phyloP scores from a whole-genome alignment of 2,113 vertebrate genomes.

The Nothoprocta perdicaria region DNA sequence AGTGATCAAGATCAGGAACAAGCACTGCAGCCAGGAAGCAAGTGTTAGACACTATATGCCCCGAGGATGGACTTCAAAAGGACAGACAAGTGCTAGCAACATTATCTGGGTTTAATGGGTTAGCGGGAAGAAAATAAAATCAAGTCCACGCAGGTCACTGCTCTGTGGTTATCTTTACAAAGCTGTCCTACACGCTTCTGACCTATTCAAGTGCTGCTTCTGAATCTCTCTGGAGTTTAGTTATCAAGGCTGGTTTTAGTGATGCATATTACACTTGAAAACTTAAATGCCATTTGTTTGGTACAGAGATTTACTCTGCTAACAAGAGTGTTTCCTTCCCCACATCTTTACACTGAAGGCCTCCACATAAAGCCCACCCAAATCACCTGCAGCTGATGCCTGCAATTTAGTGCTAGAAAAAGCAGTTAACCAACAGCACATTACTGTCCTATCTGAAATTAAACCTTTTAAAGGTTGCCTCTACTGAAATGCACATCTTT shows the following conservation, averaged over 20 bases:
- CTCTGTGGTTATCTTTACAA: neutral
- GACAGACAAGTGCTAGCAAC: neutral
- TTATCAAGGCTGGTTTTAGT: neutral
- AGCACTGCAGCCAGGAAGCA: neutral
- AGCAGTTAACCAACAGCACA: neutral
- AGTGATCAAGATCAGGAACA: neutral
- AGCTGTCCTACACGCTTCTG: neutral
- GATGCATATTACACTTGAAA: neutral
- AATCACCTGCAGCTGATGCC: neutral
- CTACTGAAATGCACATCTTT: neutral
- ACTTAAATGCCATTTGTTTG: neutral
- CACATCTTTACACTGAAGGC: neutral
- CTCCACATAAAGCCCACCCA: constrained; percentile 10
- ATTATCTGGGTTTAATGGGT: neutral
- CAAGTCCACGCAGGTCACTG: neutral
- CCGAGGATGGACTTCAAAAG: neutral
- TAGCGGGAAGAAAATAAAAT: neutral
- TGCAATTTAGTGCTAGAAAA: neutral
- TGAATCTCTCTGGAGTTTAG: neutral
- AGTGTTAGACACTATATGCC: neutral
- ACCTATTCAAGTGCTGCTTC: neutral
- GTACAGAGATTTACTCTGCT: neutral
- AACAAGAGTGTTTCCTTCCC: neutral
- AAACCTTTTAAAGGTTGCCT: neutral
- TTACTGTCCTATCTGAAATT: neutral